phyloP scores from a whole-genome alignment of 2,113 vertebrate species.

The Lontra canadensis region DNA sequence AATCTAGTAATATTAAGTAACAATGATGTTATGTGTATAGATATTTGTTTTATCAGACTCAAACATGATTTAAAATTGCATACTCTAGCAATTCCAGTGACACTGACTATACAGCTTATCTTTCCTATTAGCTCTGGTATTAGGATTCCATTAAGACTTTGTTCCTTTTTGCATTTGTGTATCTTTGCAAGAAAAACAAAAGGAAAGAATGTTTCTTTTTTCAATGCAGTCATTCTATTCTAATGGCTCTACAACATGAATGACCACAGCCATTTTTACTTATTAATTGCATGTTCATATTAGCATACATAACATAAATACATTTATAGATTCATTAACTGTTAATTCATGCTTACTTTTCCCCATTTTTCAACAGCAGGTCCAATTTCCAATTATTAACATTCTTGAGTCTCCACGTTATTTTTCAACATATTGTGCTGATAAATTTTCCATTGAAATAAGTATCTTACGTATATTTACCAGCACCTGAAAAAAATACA shows the following conservation, averaged over 20 bases:
- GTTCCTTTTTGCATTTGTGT: background rate
- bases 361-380: background rate
- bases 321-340: conserved; percentile 36
- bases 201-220: background rate
- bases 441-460: background rate
- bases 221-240: background rate
- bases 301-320: conserved; percentile 15
- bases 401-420: background rate
- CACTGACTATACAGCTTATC: background rate
- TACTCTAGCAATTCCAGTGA: background rate
- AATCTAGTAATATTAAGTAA: background rate
- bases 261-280: background rate
- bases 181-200: background rate
- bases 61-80: background rate
- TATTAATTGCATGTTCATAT: background rate
- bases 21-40: background rate
- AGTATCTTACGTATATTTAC: background rate
- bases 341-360: conserved; percentile 11
- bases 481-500: background rate
- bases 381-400: background rate
- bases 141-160: background rate
- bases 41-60: background rate
- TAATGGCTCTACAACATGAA: background rate
- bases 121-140: background rate
- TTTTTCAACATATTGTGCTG: background rate